Conservation (phyloP, 1,140 invertebrate species). For the Orussus abietinus region DNA sequence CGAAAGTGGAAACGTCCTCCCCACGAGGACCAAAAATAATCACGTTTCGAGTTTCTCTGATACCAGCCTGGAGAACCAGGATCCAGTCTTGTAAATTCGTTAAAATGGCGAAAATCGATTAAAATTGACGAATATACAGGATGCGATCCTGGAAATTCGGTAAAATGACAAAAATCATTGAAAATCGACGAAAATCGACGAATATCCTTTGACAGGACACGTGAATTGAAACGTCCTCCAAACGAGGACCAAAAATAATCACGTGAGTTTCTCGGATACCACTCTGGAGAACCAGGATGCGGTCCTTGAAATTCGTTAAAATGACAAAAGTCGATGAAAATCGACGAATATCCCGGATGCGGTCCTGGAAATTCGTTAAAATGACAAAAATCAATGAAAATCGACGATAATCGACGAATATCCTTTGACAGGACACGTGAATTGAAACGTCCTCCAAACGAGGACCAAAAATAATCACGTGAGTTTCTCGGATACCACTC, state of each 20-base stretch:
- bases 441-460: too few relatives aligned
- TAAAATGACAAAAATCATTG: background rate
- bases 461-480: slow-evolving; percentile 18
- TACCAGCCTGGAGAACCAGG: slow-evolving; percentile 8
- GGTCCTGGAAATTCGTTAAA: slow-evolving; percentile 9
- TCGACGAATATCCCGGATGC: slow-evolving; percentile 11
- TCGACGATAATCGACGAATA: background rate
- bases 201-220: background rate
- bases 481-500: background rate
- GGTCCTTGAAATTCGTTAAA: too few relatives aligned
- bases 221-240: too few relatives aligned
- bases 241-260: slow-evolving; percentile 21
- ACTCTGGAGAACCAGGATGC: slow-evolving; percentile 4
- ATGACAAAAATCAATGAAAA: background rate
- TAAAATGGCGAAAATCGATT: background rate
- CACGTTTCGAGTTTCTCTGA: background rate
- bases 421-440: slow-evolving; percentile 1
- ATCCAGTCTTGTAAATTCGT: slow-evolving; percentile 15
- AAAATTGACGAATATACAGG: slow-evolving; percentile 2
- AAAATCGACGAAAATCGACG: background rate
- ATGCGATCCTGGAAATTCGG: slow-evolving; percentile 16
- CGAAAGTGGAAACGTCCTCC: too few relatives aligned
- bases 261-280: background rate
- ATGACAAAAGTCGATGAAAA: too few relatives aligned
- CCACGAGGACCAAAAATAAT: slow-evolving; percentile 22